Evolutionary conservation across 2,888 invertebrate species (phyloP).

Genomic region (Hirtodrosophila confusa): DNA sequence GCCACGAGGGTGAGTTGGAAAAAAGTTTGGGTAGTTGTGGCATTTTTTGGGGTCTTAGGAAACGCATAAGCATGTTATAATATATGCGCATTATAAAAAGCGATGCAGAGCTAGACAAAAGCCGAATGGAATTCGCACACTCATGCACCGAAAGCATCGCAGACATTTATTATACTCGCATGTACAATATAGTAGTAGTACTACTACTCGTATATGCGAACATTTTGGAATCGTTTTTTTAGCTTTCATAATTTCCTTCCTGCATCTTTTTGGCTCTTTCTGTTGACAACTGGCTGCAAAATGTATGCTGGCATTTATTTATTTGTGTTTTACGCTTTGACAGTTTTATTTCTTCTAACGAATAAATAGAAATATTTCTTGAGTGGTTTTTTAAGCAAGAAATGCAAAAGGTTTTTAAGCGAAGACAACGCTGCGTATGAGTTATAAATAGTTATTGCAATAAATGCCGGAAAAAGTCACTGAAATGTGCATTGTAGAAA

Average conservation of each 20-base stretch:
- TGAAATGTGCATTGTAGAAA: slow-evolving; percentile 18
- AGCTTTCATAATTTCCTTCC: slow-evolving; percentile 68
- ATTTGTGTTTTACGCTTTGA: slow-evolving; percentile 68
- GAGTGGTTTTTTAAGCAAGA: background rate
- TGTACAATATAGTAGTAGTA: background rate
- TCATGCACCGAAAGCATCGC: slow-evolving; percentile 44
- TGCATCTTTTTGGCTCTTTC: slow-evolving; percentile 36
- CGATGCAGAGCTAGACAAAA: slow-evolving; percentile 69
- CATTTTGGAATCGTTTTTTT: slow-evolving; percentile 26
- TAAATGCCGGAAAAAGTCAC: slow-evolving; percentile 21
- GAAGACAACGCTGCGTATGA: slow-evolving; percentile 60
- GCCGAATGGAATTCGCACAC: slow-evolving; percentile 72
- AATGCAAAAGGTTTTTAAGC: slow-evolving; percentile 36
- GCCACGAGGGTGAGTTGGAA: background rate
- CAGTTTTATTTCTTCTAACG: slow-evolving; percentile 65
- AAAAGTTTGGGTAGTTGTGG: slow-evolving; percentile 23
- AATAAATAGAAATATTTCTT: slow-evolving; percentile 14
- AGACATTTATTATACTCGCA: slow-evolving; percentile 34
- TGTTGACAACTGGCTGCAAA: slow-evolving; percentile 70
- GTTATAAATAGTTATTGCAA: slow-evolving; percentile 34
- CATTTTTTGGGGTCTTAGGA: slow-evolving; percentile 39
- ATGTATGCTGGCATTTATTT: slow-evolving; percentile 68
- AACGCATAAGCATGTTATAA: slow-evolving; percentile 74
- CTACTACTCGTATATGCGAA: background rate
- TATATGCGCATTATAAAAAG: slow-evolving; percentile 78